Evolutionary conservation across 35 echinoderm and acorn worm genomes (phyloP).

Genomic region (Apostichopus parvimensis): DNA sequence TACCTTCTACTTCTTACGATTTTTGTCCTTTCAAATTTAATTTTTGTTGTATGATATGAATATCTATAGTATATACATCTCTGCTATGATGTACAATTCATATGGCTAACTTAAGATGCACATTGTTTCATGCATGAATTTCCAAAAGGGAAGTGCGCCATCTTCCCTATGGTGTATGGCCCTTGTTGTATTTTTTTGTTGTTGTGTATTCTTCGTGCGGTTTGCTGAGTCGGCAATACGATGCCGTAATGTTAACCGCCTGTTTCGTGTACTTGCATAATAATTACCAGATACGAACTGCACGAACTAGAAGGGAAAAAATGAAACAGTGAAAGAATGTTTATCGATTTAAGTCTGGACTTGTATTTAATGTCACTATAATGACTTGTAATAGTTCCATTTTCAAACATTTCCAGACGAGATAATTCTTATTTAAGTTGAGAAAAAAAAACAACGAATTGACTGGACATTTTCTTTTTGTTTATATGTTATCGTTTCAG

Average conservation of each 20-base stretch:
- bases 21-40: too few relatives aligned
- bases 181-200: neutral
- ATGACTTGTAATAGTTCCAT: slow-evolving; percentile 17
- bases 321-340: slow-evolving; percentile 29
- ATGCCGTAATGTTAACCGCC: slow-evolving; percentile 38
- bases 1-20: too few relatives aligned
- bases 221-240: slow-evolving; percentile 5
- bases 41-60: too few relatives aligned
- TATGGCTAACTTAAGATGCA: neutral
- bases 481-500: too few relatives aligned
- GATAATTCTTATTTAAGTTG: neutral
- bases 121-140: neutral
- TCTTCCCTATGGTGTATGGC: neutral
- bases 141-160: neutral
- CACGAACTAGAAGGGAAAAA: neutral
- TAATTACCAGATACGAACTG: slow-evolving; percentile 11
- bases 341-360: slow-evolving; percentile 14
- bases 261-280: slow-evolving; percentile 35
- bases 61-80: too few relatives aligned
- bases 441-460: neutral
- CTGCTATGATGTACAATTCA: neutral
- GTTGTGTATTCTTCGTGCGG: neutral
- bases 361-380: slow-evolving; percentile 28
- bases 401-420: neutral
- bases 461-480: neutral